Conservation (phyloP, 1,140 invertebrate genomes). For the Anastrepha ludens region DNA sequence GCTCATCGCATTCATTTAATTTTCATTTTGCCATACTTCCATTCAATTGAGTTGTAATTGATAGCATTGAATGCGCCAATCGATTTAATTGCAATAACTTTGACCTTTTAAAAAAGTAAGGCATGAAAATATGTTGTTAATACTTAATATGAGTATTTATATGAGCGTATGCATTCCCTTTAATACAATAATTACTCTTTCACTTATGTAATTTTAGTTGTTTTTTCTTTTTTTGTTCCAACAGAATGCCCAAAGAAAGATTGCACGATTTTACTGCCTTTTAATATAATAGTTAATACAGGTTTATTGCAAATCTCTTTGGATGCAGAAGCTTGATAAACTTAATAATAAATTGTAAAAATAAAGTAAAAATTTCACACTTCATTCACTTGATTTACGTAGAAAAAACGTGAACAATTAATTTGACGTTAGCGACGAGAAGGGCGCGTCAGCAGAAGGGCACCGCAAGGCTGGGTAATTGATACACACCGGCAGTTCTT, state of each 20-base stretch:
- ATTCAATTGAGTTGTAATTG: slow-evolving; percentile 37
- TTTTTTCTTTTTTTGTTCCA: not conserved
- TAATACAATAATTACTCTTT: too few relatives aligned
- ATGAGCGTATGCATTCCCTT: not conserved
- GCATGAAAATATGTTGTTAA: not conserved
- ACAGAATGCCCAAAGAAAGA: not conserved
- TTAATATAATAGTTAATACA: not conserved
- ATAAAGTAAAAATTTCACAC: slow-evolving; percentile 14
- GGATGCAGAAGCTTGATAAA: not conserved
- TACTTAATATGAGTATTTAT: not conserved
- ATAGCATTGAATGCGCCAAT: not conserved
- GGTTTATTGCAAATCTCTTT: not conserved
- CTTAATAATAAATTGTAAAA: not conserved
- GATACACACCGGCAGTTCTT: too few relatives aligned
- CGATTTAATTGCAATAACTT: not conserved
- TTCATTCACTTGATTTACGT: not conserved
- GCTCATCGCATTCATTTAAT: not conserved
- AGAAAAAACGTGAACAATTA: not conserved
- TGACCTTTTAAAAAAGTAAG: slow-evolving; percentile 2
- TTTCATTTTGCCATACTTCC: not conserved
- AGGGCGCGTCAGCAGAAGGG: not conserved
- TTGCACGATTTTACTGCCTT: not conserved
- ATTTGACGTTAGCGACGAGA: not conserved
- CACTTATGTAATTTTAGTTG: not conserved
- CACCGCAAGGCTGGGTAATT: too few relatives aligned